Evolutionary conservation across 2,888 invertebrate species (phyloP).

Genomic region (Parnassius mnemosyne): DNA sequence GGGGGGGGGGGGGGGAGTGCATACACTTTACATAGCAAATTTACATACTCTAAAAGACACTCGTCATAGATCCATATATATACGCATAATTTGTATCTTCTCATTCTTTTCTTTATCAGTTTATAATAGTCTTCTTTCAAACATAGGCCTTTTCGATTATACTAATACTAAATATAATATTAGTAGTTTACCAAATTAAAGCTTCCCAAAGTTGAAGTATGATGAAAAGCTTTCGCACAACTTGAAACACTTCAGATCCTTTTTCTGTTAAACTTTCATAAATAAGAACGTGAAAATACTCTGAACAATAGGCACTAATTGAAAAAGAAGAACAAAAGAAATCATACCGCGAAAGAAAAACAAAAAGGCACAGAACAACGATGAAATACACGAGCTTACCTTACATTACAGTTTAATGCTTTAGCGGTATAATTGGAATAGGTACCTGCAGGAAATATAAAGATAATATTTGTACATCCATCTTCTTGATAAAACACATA

Average conservation of each 20-base stretch:
- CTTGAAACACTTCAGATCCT: not conserved
- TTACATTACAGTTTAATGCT: constrained; percentile 28
- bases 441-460: constrained; percentile 12
- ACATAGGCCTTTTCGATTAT: too few species aligned
- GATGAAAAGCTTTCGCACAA: too few species aligned
- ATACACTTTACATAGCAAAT: too few species aligned
- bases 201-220: too few species aligned
- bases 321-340: constrained; percentile 38
- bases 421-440: constrained; percentile 27
- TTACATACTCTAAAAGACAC: too few species aligned
- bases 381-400: constrained; percentile 31
- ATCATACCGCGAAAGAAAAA: constrained; percentile 37
- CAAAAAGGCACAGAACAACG: constrained; percentile 32
- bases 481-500: not conserved
- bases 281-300: constrained; percentile 36
- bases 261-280: constrained; percentile 36
- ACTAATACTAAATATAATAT: too few species aligned
- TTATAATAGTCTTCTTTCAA: too few species aligned
- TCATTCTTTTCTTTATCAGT: too few species aligned
- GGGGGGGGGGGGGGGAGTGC: too few species aligned
- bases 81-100: too few species aligned
- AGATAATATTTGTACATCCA: constrained; percentile 9
- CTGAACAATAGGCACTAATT: constrained; percentile 37
- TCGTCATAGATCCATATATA: too few species aligned
- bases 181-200: too few species aligned